These are phyloP conservation scores for Norana najaformis DNA, from an alignment of 2,888 invertebrate genomes.

Conservation along the genomic window DNA sequence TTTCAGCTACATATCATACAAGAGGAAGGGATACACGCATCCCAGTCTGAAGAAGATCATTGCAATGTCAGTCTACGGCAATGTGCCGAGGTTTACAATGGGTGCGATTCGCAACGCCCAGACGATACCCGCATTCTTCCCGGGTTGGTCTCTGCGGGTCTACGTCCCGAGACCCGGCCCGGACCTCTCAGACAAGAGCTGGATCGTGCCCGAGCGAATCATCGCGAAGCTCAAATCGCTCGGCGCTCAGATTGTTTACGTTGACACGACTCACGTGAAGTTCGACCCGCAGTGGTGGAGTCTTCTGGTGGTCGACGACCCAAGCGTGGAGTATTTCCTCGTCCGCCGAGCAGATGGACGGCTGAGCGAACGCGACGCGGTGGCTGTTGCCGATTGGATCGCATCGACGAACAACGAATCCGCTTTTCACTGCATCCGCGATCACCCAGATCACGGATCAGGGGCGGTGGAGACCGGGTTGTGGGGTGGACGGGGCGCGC, in stretches of 20 bases:
- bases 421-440: conserved; percentile 39
- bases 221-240: conserved; percentile 29
- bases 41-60: conserved; percentile 36
- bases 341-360: conserved; percentile 28
- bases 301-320: conserved; percentile 34
- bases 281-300: conserved; percentile 30
- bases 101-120: conserved; percentile 43
- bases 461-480: background rate
- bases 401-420: background rate
- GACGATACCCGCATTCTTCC: conserved; percentile 35
- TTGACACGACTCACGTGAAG: background rate
- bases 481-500: conserved; percentile 28
- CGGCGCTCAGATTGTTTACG: conserved; percentile 33
- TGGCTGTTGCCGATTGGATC: conserved; percentile 31
- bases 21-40: background rate
- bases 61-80: conserved; percentile 40
- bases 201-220: conserved; percentile 33
- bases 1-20: conserved; percentile 30
- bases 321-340: conserved; percentile 32
- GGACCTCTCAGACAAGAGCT: background rate
- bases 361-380: conserved; percentile 33
- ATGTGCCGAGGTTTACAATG: conserved; percentile 21
- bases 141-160: conserved; percentile 40
- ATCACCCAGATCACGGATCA: conserved; percentile 30
- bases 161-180: conserved; percentile 28